phyloP scores from a whole-genome alignment of 2,797 vertebrate genomes.

The Hemitrygon akajei region DNA sequence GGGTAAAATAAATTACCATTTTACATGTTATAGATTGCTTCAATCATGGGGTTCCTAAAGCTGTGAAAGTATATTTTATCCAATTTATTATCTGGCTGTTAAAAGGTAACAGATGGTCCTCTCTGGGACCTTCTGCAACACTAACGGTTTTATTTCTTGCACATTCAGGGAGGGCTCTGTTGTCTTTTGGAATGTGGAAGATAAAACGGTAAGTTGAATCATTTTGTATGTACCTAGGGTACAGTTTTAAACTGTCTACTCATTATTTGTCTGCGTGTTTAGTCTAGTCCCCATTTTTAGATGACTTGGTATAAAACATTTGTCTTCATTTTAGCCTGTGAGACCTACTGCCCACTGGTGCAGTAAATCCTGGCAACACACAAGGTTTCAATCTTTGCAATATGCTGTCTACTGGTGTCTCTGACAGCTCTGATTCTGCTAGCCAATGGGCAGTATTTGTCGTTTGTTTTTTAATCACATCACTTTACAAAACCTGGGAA shows the following conservation, averaged over 20 bases:
- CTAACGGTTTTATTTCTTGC: slow-evolving; percentile 40
- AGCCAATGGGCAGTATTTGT: neutral
- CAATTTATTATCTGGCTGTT: slow-evolving; percentile 27
- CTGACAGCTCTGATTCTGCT: neutral
- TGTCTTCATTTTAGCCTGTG: neutral
- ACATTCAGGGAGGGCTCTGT: slow-evolving; percentile 83
- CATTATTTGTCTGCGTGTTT: neutral
- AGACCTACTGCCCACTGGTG: neutral
- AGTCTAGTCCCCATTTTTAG: neutral
- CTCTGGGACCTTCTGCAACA: slow-evolving; percentile 15
- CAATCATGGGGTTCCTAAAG: neutral
- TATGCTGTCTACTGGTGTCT: neutral
- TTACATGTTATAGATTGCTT: neutral
- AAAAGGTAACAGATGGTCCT: slow-evolving; percentile 32
- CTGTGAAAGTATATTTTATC: neutral
- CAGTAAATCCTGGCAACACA: neutral
- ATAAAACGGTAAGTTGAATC: slow-evolving; percentile 73
- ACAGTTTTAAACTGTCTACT: neutral
- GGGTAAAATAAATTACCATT: neutral
- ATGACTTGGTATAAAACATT: neutral
- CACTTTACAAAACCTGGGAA: neutral
- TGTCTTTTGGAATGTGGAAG: slow-evolving; percentile 95
- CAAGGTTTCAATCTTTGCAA: neutral
- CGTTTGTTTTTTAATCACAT: slow-evolving; percentile 7
- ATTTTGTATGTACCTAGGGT: neutral